These are phyloP conservation scores for Chrysotoxum bicinctum DNA, from an alignment of 2,888 invertebrate species.

Conservation along the genomic window DNA sequence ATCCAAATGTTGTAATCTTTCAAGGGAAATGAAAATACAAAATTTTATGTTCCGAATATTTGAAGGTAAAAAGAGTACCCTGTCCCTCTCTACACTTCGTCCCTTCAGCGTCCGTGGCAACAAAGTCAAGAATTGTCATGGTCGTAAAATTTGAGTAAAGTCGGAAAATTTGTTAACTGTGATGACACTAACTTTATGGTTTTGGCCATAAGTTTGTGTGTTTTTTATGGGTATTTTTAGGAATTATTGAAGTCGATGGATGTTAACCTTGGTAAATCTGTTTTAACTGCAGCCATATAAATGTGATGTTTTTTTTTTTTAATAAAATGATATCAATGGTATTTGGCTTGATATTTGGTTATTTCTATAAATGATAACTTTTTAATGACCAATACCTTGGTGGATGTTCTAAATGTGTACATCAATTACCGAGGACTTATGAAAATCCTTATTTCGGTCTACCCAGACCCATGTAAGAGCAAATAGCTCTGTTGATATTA, in stretches of 20 bases:
- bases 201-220: constrained; percentile 51
- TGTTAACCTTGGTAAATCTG: background rate
- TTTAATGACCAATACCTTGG: no score
- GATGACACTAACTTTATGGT: constrained; percentile 58
- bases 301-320: background rate
- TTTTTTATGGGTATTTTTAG: constrained; percentile 23
- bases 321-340: no score
- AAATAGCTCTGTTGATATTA: no score
- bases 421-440: no score
- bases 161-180: constrained; percentile 58
- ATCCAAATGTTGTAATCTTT: background rate
- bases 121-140: constrained; percentile 57
- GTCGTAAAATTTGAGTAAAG: constrained; percentile 47
- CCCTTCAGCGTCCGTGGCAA: constrained; percentile 5
- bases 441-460: no score
- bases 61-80: background rate
- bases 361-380: no score
- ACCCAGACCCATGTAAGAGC: no score
- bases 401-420: no score
- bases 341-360: no score
- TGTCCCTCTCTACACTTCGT: no score
- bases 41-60: constrained; percentile 10
- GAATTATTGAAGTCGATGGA: constrained; percentile 25
- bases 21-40: constrained; percentile 6
- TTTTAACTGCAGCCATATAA: background rate